Conservation (phyloP, 2,113 vertebrate genomes). For the Scatophagus argus region DNA sequence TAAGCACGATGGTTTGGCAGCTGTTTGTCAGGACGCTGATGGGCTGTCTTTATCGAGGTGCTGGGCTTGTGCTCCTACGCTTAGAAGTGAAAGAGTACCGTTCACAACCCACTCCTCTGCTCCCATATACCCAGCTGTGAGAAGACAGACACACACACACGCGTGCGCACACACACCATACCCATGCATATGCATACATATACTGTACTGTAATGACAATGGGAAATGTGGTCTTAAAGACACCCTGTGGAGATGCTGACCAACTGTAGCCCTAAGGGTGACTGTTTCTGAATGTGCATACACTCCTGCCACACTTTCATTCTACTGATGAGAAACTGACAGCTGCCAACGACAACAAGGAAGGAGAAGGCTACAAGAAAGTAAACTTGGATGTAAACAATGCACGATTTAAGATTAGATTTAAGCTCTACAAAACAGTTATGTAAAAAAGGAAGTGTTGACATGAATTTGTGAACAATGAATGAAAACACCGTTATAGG, state of each 20-base stretch:
- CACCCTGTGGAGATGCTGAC: not conserved
- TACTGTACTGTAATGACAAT: not conserved
- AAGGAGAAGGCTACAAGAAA: not conserved
- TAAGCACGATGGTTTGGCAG: slow-evolving; percentile 34
- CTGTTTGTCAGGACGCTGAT: slow-evolving; percentile 48
- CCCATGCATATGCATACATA: not conserved
- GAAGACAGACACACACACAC: slow-evolving; percentile 14
- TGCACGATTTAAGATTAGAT: not conserved
- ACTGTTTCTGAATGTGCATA: not conserved
- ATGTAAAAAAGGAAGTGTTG: too few relatives aligned
- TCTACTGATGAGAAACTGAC: not conserved
- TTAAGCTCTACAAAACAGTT: too few relatives aligned
- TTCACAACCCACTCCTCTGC: slow-evolving; percentile 44
- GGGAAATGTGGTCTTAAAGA: not conserved
- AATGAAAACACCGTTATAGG: not conserved
- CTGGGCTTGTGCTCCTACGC: slow-evolving; percentile 61
- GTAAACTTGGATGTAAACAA: not conserved
- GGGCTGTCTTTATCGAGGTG: slow-evolving; percentile 51
- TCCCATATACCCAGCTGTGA: slow-evolving; percentile 20
- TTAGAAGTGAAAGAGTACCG: slow-evolving; percentile 33
- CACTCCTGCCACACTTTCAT: not conserved
- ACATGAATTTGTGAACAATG: not conserved
- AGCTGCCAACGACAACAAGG: too few relatives aligned
- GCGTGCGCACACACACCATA: slow-evolving; percentile 21
- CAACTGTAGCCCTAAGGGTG: not conserved